Base-by-base conservation (phyloP, 2,797 vertebrate genomes). In the Lepus oiostolus region DNA sequence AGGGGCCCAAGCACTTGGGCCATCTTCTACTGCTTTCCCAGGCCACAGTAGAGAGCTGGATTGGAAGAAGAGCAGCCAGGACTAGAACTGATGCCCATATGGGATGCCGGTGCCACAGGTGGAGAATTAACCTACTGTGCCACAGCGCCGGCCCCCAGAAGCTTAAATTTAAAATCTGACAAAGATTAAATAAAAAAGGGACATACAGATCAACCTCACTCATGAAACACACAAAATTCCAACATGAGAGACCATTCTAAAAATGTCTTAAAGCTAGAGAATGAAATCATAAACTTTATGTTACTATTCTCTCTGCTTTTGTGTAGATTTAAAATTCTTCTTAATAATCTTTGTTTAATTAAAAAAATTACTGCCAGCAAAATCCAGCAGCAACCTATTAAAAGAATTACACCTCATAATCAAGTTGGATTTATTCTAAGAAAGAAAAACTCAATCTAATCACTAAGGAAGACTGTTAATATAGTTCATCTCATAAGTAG, bases 401-500 rank as follows among this genome's bases (percentile, higher is more conserved):
- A 62, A 85, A 75, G 12, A 16, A 75, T 50, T 81, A 91, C 70
- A 54, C 35, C 30, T n/a, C 2, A 65, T 50, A 88, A 68, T 80
- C 32, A 89, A 58, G 21, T 72, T 85, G 24, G 21, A 52, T 80
- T 77, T 92, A 83, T 68, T 38, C 50, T 84, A 79, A 86, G n/a
- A 80, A 70, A 80, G 38, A 77, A 91, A 89, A 88, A 2, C 22
- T 93, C n/a, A 62, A 68, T 38, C 72, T 91, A 58, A 58, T 58
- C 54, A 58, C 19, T 58, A 86, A 68, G 19, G 26, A 74, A 85
- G 89, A 89, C 11, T 89, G 88, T 79, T 62, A 89, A 82, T 63
- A 62, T 54, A 67, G 68, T 89, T 95, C 74, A 92, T 54, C 17
- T 68, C 22, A 94, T 42, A 81, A 85, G 81, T 50, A 92, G 47